These are phyloP conservation scores for Anabas testudineus DNA, from an alignment of 2,797 vertebrate species.

Conservation along the genomic window DNA sequence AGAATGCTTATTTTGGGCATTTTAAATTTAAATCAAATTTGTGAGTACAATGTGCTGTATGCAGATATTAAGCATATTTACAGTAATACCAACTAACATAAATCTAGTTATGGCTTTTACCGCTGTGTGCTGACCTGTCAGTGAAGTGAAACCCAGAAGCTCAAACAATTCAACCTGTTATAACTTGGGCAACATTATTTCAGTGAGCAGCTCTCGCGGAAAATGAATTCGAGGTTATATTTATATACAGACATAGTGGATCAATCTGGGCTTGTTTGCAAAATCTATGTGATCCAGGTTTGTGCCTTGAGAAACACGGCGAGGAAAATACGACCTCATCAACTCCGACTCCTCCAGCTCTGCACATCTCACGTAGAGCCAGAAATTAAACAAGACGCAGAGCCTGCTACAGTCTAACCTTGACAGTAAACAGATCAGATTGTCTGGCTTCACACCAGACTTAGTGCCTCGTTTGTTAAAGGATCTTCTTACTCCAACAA, in stretches of 20 bases:
- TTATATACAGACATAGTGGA: slow-evolving; percentile 20
- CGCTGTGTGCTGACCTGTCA: too few species aligned
- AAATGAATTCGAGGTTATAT: slow-evolving; percentile 22
- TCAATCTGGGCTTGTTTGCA: slow-evolving; percentile 37
- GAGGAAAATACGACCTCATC: slow-evolving; percentile 54
- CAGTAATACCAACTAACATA: too few species aligned
- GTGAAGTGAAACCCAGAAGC: background rate
- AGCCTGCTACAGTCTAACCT: slow-evolving; percentile 49
- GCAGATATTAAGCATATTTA: too few species aligned
- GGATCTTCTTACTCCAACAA: slow-evolving; percentile 54
- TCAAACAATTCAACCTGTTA: background rate
- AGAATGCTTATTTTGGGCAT: too few species aligned
- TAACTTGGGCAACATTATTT: slow-evolving; percentile 5
- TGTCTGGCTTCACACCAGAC: slow-evolving; percentile 65
- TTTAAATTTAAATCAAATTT: too few species aligned
- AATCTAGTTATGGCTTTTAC: too few species aligned
- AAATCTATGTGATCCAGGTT: slow-evolving; percentile 54
- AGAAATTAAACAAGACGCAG: slow-evolving; percentile 62
- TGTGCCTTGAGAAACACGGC: slow-evolving; percentile 44
- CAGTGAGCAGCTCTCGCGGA: background rate
- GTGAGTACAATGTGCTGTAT: too few species aligned
- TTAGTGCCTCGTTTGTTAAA: slow-evolving; percentile 67
- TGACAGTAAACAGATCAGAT: slow-evolving; percentile 76
- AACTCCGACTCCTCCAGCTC: slow-evolving; percentile 53
- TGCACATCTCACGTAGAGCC: slow-evolving; percentile 48